phyloP scores from a whole-genome alignment of 1,140 invertebrate species.

The Drosophila ercepeae region DNA sequence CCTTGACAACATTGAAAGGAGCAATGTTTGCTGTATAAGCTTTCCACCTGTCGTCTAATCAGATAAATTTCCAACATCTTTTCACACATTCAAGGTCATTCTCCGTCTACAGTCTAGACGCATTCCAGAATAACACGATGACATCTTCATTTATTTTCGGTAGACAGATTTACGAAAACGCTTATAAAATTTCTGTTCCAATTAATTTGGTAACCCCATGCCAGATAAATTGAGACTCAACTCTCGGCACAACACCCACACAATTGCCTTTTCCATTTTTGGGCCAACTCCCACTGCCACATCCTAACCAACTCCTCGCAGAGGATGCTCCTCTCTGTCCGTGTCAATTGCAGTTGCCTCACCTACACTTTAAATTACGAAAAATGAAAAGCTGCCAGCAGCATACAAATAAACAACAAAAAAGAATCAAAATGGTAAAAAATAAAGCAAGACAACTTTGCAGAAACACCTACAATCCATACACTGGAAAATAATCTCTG shows the following conservation, averaged over 20 bases:
- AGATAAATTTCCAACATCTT: slow-evolving; percentile 49
- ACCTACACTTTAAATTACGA: slow-evolving; percentile 76
- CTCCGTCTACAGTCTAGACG: slow-evolving; percentile 72
- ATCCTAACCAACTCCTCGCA: no score
- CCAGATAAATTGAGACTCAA: slow-evolving; percentile 36
- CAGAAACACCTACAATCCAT: slow-evolving; percentile 42
- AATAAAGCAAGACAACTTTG: slow-evolving; percentile 59
- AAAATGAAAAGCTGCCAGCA: slow-evolving; percentile 75
- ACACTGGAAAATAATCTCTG: neutral
- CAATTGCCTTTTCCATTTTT: slow-evolving; percentile 54
- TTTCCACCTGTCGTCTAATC: slow-evolving; percentile 38
- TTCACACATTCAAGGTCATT: slow-evolving; percentile 55
- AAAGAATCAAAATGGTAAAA: slow-evolving; percentile 1
- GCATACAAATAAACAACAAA: slow-evolving; percentile 46
- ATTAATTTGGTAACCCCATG: slow-evolving; percentile 63
- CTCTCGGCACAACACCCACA: slow-evolving; percentile 20
- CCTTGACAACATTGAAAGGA: neutral
- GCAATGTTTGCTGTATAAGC: neutral
- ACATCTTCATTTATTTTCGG: slow-evolving; percentile 59
- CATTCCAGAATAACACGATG: slow-evolving; percentile 6
- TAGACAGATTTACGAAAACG: slow-evolving; percentile 34
- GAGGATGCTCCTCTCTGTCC: slow-evolving; percentile 59
- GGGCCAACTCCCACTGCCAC: slow-evolving; percentile 18
- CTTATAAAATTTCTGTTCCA: slow-evolving; percentile 55
- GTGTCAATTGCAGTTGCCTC: slow-evolving; percentile 77